Conservation (phyloP, 2,113 vertebrate species). For the Mirza zaza region DNA sequence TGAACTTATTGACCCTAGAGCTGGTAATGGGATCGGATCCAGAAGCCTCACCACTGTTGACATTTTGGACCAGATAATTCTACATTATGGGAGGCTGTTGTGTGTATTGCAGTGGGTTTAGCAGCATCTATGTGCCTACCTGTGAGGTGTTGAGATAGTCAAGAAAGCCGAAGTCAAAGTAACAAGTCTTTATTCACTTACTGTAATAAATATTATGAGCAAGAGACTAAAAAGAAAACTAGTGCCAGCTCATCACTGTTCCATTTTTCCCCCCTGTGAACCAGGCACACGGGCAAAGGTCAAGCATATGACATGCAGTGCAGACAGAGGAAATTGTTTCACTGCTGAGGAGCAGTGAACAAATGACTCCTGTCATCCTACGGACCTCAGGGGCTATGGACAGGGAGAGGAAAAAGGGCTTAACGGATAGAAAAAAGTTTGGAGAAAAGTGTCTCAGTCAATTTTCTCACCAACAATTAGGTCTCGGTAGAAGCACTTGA, state of each 20-base stretch:
- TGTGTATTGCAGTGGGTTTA: neutral
- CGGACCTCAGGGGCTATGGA: neutral
- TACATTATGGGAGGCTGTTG: neutral
- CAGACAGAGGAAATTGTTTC: neutral
- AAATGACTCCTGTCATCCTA: neutral
- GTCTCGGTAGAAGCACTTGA: neutral
- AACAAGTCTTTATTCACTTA: neutral
- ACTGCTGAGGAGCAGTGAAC: neutral
- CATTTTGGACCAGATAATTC: neutral
- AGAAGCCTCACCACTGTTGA: neutral
- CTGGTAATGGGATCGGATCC: neutral
- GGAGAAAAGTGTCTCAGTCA: neutral
- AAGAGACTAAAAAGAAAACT: neutral
- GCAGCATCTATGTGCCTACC: neutral
- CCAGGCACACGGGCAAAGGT: neutral
- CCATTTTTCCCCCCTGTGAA: rapidly evolving
- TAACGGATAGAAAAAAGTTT: neutral
- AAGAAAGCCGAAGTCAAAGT: neutral
- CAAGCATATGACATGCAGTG: neutral
- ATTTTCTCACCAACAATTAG: neutral
- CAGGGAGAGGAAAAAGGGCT: neutral
- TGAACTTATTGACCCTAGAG: neutral
- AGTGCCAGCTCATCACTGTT: neutral
- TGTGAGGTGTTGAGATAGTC: neutral
- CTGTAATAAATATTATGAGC: neutral